Percentiles rank a stretch among this genome's conserved stretches.
Conservation (phyloP, 2,113 vertebrate species). For the Hippopotamus amphibius region DNA sequence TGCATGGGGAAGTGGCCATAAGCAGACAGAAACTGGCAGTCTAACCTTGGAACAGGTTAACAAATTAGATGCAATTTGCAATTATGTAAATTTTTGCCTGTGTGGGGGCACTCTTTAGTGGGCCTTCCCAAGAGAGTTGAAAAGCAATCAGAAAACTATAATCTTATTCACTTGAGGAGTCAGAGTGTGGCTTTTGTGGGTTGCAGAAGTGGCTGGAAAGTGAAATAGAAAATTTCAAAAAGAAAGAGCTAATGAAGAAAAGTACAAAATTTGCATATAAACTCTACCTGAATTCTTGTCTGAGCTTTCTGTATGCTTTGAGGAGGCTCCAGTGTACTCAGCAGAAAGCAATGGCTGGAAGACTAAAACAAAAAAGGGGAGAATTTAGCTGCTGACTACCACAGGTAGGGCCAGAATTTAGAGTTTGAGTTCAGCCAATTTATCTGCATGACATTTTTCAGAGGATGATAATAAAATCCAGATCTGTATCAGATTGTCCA, state of each 20-base stretch:
- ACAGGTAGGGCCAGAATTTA: not conserved
- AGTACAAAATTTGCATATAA: not conserved
- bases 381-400: not conserved
- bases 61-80: not conserved
- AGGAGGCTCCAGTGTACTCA: not conserved
- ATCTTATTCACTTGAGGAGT: not conserved
- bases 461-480: not conserved
- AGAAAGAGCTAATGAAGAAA: not conserved
- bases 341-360: not conserved
- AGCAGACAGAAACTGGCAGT: not conserved
- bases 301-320: not conserved
- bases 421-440: not conserved
- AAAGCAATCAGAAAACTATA: not conserved
- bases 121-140: not conserved
- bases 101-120: not conserved
- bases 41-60: not conserved
- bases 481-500: not conserved
- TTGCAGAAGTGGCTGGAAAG: not conserved
- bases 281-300: not conserved
- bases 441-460: not conserved
- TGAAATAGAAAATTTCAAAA: not conserved
- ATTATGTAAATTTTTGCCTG: not conserved
- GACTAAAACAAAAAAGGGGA: not conserved
- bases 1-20: not conserved
- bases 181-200: not conserved